These are phyloP conservation scores for Heliothis virescens DNA, from an alignment of 1,140 invertebrate genomes.

Conservation along the genomic window DNA sequence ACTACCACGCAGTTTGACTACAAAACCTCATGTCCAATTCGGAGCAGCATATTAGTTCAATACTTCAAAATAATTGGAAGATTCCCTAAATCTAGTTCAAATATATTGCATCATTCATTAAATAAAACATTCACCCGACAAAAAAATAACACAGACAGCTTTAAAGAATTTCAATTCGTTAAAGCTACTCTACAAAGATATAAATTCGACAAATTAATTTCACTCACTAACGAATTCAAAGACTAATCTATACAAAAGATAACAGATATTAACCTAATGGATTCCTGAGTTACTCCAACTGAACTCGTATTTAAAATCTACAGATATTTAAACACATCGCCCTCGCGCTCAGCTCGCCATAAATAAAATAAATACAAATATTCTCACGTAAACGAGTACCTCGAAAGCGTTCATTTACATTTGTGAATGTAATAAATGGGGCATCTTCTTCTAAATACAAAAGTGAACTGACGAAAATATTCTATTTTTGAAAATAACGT, in stretches of 20 bases:
- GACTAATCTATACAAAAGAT: conserved; percentile 72
- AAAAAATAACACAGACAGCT: conserved; percentile 10
- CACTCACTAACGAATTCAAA: conserved; percentile 64
- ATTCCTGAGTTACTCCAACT: conserved; percentile 76
- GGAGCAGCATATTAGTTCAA: too few species aligned
- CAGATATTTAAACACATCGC: conserved; percentile 84
- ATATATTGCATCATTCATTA: too few species aligned
- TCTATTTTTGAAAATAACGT: conserved; percentile 62
- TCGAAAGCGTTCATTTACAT: conserved; percentile 85
- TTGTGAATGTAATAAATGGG: conserved; percentile 85
- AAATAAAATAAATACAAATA: conserved; percentile 86
- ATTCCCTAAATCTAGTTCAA: too few species aligned
- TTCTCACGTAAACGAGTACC: conserved; percentile 85
- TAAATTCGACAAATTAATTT: conserved; percentile 61
- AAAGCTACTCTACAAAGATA: conserved; percentile 35
- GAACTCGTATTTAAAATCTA: conserved; percentile 80
- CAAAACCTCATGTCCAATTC: background rate
- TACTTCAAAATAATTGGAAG: too few species aligned
- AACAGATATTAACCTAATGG: conserved; percentile 80
- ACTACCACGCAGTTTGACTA: conserved; percentile 19
- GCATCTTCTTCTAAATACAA: conserved; percentile 80
- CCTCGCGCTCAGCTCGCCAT: conserved; percentile 79
- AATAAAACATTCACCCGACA: background rate
- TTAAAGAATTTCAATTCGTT: conserved; percentile 22
- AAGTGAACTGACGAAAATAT: conserved; percentile 71